These are phyloP conservation scores for Drosophila simulans DNA, from an alignment of 1,140 invertebrate species.

Conservation along the genomic window DNA sequence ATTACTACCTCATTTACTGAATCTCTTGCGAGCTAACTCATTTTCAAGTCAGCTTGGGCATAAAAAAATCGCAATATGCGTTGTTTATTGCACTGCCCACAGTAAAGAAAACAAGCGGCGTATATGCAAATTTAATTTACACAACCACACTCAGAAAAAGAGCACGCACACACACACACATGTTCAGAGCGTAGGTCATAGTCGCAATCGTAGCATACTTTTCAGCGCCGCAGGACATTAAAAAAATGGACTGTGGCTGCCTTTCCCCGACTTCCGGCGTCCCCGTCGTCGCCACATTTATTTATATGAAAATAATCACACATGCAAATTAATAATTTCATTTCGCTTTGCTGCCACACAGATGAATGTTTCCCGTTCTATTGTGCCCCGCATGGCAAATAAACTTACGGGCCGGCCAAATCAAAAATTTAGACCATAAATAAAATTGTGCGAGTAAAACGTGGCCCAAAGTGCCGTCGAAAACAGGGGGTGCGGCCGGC, in stretches of 20 bases:
- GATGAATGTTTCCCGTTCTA: conserved; percentile 5
- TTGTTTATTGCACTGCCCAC: conserved; percentile 56
- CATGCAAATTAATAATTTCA: conserved; percentile 82
- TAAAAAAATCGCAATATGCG: conserved; percentile 39
- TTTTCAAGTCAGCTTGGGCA: conserved; percentile 3
- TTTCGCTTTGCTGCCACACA: conserved; percentile 39
- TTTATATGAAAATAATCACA: conserved; percentile 81
- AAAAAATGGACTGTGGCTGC: conserved; percentile 58
- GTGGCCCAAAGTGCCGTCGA: conserved; percentile 21
- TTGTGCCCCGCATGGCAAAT: conserved; percentile 31
- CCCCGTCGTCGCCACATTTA: conserved; percentile 17
- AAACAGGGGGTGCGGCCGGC: not conserved
- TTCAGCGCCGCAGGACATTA: conserved; percentile 64
- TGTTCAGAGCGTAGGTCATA: conserved; percentile 26
- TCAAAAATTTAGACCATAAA: conserved; percentile 75
- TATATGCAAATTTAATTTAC: conserved; percentile 79
- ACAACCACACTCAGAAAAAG: conserved; percentile 12
- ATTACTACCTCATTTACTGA: not conserved
- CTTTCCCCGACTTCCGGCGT: not conserved
- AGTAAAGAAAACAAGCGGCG: conserved; percentile 68
- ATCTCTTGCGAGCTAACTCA: conserved; percentile 15
- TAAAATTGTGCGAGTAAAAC: conserved; percentile 54
- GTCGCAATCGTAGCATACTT: conserved; percentile 67
- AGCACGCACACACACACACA: conserved; percentile 7
- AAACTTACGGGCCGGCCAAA: conserved; percentile 30